phyloP scores from a whole-genome alignment of 92 coral and sea anemone species.

The Zoanthus solanderi region DNA sequence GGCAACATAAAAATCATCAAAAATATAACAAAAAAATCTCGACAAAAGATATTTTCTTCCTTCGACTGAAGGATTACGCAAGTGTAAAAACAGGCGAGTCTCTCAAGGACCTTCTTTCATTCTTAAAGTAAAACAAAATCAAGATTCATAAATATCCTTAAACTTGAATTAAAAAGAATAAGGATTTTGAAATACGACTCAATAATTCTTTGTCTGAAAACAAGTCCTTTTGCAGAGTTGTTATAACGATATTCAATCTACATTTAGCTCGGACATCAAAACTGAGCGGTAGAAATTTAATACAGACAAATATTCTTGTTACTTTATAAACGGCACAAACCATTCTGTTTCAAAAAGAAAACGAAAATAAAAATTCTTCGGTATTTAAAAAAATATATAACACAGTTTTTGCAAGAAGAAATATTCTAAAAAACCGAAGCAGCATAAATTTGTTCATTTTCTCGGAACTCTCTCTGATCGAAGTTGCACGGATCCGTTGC shows the following conservation, averaged over 20 bases:
- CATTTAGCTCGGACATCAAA: slow-evolving; percentile 33
- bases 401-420: neutral
- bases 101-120: neutral
- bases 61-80: slow-evolving; percentile 32
- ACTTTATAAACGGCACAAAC: neutral
- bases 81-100: neutral
- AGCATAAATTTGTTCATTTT: slow-evolving; percentile 43
- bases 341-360: neutral
- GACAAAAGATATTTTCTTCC: slow-evolving; percentile 1
- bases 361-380: neutral
- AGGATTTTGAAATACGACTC: slow-evolving; percentile 1
- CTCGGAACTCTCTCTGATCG: slow-evolving; percentile 20
- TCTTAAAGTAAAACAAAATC: neutral
- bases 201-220: slow-evolving; percentile 2
- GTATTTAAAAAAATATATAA: neutral
- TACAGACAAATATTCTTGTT: neutral
- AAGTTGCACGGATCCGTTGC: neutral
- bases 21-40: slow-evolving; percentile 25
- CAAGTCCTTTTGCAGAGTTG: neutral
- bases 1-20: slow-evolving; percentile 20
- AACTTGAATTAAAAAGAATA: neutral
- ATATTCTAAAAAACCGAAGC: slow-evolving; percentile 38
- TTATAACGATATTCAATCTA: slow-evolving; percentile 6
- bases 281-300: neutral
- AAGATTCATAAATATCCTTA: neutral